These are phyloP conservation scores for Myoxocephalus aenaeus DNA, from an alignment of 2,797 vertebrate species.

Conservation along the genomic window DNA sequence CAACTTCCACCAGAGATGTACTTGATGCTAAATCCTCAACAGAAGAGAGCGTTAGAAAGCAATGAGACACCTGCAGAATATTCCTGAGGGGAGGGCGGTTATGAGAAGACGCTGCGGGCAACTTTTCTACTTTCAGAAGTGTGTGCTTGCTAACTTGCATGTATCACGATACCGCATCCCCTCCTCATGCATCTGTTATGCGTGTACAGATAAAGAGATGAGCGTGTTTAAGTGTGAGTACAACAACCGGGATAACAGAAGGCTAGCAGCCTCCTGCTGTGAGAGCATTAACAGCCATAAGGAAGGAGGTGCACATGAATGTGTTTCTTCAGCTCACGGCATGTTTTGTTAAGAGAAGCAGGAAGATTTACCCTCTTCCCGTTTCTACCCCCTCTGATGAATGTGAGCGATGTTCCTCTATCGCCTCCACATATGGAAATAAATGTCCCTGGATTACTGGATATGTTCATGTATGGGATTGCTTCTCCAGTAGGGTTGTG, in stretches of 20 bases:
- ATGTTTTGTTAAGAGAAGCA: neutral
- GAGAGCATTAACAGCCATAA: conserved; percentile 14
- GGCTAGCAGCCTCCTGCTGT: conserved; percentile 36
- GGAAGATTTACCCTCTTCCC: conserved; percentile 1
- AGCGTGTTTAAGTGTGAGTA: conserved; percentile 6
- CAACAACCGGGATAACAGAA: conserved; percentile 11
- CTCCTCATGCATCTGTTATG: neutral
- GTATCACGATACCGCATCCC: neutral
- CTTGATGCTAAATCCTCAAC: neutral
- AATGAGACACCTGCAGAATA: neutral
- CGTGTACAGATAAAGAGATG: conserved; percentile 1
- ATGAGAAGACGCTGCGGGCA: neutral
- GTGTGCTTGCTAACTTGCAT: neutral
- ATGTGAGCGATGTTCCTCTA: conserved; percentile 17
- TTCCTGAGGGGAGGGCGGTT: neutral
- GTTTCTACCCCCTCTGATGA: conserved; percentile 22
- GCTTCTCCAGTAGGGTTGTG: conserved; percentile 34
- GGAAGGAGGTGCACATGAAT: neutral
- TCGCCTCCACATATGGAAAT: conserved; percentile 42
- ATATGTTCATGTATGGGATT: conserved; percentile 64
- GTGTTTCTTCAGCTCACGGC: conserved; percentile 14
- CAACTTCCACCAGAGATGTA: neutral
- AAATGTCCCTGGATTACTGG: conserved; percentile 47
- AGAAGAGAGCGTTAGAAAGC: neutral
- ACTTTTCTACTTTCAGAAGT: neutral